phyloP scores from a whole-genome alignment of 2,797 vertebrate genomes.

The Enteromius paludinosus region DNA sequence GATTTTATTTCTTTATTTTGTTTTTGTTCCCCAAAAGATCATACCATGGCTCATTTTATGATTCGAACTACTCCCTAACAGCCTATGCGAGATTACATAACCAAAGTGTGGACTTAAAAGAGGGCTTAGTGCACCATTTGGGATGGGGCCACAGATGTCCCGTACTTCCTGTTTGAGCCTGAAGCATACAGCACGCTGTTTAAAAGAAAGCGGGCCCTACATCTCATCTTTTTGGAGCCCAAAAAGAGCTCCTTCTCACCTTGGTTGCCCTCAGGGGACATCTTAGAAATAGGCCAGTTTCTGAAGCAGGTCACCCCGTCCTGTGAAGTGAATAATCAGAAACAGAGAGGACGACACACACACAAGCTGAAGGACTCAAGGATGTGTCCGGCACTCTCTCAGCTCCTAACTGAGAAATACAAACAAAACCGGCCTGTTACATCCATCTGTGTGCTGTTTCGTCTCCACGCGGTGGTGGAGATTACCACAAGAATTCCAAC shows the following conservation, averaged over 20 bases:
- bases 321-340: conserved; percentile 19
- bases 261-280: conserved; percentile 18
- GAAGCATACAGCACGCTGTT: neutral
- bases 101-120: conserved; percentile 9
- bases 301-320: conserved; percentile 37
- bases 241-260: conserved; percentile 44
- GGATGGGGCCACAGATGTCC: neutral
- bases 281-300: conserved; percentile 30
- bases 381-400: neutral
- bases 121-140: conserved; percentile 10
- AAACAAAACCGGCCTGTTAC: conserved; percentile 41
- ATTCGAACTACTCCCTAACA: neutral
- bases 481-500: conserved; percentile 44
- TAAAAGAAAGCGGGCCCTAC: conserved; percentile 16
- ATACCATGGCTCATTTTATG: neutral
- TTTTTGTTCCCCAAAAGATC: neutral
- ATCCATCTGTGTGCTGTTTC: conserved; percentile 22
- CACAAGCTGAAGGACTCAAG: conserved; percentile 3
- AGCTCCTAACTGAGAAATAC: conserved; percentile 26
- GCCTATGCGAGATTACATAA: neutral
- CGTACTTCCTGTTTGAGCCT: conserved; percentile 18
- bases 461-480: conserved; percentile 19
- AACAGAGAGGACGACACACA: conserved; percentile 18
- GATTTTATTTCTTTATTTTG: too few relatives aligned
- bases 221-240: conserved; percentile 17